phyloP scores from a whole-genome alignment of 2,113 vertebrate species.

The Alectura lathami region DNA sequence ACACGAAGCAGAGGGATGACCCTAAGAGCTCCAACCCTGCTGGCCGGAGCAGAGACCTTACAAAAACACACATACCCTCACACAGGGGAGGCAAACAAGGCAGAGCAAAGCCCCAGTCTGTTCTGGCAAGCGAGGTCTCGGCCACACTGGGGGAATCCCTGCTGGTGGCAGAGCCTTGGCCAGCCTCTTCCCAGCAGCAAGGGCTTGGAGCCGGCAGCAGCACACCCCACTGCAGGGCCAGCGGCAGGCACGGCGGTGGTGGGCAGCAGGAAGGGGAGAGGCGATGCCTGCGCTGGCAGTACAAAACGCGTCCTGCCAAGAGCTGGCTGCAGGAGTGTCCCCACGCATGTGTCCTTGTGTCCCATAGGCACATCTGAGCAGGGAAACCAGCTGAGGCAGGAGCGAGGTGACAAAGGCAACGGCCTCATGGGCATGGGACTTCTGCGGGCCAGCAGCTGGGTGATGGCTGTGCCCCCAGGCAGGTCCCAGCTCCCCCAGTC shows the following conservation, averaged over 20 bases:
- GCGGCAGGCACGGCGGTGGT: conserved; percentile 3
- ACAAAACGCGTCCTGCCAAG: fast-evolving
- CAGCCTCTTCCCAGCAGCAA: not conserved
- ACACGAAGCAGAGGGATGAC: not conserved
- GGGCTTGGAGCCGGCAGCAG: not conserved
- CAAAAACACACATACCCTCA: not conserved
- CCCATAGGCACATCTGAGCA: not conserved
- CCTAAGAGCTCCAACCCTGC: not conserved
- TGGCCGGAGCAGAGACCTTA: not conserved
- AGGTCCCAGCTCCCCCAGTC: not conserved
- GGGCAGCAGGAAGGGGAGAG: not conserved
- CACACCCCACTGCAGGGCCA: fast-evolving
- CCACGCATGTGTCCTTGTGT: fast-evolving
- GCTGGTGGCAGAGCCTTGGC: not conserved
- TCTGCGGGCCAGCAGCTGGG: not conserved
- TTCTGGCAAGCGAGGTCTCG: not conserved
- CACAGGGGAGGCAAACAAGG: fast-evolving
- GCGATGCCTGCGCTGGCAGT: not conserved
- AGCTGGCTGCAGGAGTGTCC: not conserved
- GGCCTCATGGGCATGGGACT: not conserved
- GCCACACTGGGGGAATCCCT: too few species aligned
- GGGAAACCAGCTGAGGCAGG: not conserved
- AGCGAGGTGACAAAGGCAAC: not conserved
- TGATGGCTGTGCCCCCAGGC: fast-evolving
- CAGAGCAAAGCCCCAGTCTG: not conserved